A percentile compares a stretch with the other conserved stretches of the same genome.
phyloP scores from a whole-genome alignment of 1,140 invertebrate genomes.

The Micrasema longulum region DNA sequence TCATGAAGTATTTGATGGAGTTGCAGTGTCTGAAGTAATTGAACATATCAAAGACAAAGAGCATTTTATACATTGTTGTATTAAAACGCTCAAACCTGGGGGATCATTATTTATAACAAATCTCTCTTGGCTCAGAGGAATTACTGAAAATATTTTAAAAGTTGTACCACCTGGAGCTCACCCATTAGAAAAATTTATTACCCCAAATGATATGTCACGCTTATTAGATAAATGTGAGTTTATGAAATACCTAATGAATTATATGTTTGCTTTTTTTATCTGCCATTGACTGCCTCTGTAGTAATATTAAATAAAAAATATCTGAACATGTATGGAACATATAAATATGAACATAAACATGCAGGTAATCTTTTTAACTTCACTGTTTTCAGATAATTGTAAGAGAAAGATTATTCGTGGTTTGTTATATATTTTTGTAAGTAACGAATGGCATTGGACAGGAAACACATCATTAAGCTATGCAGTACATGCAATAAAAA shows the following conservation, averaged over 20 bases:
- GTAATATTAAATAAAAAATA: no score
- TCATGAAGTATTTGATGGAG: conserved; percentile 71
- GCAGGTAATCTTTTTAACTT: no score
- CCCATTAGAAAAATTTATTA: conserved; percentile 83
- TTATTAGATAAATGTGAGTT: conserved; percentile 65
- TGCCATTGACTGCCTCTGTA: no score
- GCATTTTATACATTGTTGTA: conserved; percentile 74
- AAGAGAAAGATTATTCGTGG: conserved; percentile 73
- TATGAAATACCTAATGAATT: conserved; percentile 60
- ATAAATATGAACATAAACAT: no score
- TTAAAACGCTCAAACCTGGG: conserved; percentile 74
- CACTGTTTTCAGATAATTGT: conserved; percentile 69
- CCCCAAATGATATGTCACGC: conserved; percentile 72
- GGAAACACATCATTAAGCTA: conserved; percentile 73
- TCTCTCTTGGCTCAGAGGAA: conserved; percentile 71
- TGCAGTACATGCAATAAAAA: conserved; percentile 75
- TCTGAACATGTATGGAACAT: no score
- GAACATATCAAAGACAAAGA: conserved; percentile 81
- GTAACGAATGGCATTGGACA: conserved; percentile 75
- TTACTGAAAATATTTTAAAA: conserved; percentile 77
- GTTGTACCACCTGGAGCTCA: conserved; percentile 81
- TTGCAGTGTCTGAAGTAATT: conserved; percentile 82
- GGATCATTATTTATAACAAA: conserved; percentile 83
- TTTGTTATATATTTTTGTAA: conserved; percentile 74
- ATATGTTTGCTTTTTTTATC: no score